Evolutionary conservation across 2,113 vertebrate species (phyloP).

Genomic region (Phylloscopus whistleri): DNA sequence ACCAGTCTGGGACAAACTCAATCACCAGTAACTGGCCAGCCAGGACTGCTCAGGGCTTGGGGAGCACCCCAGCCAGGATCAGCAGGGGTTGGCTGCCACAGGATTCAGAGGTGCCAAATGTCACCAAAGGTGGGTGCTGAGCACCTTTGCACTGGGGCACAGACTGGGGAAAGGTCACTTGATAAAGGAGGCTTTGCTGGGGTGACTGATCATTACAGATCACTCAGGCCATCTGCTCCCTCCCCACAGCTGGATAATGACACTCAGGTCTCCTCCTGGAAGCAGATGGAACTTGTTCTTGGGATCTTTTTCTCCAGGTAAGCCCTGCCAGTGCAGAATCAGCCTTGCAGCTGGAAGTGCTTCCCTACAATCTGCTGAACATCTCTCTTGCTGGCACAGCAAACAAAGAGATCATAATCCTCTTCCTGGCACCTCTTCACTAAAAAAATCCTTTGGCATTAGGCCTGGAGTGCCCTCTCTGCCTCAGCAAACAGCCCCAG

Average conservation of each 20-base stretch:
- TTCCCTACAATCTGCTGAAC: background rate
- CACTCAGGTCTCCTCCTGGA: background rate
- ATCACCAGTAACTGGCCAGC: background rate
- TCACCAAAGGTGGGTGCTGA: background rate
- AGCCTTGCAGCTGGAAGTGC: background rate
- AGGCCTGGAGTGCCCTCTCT: background rate
- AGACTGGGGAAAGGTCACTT: background rate
- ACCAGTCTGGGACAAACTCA: background rate
- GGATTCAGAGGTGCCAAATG: background rate
- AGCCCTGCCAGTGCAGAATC: background rate
- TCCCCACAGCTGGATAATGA: background rate
- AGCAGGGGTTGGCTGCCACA: background rate
- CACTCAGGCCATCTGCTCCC: background rate
- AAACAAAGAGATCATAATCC: background rate
- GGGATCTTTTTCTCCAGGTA: background rate
- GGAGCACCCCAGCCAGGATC: background rate
- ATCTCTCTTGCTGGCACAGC: background rate
- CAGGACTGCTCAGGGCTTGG: background rate
- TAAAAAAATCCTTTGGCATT: background rate
- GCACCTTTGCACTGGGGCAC: background rate
- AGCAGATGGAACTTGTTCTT: rapidly evolving
- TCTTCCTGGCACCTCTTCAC: background rate
- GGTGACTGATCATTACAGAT: background rate
- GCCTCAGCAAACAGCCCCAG: background rate
- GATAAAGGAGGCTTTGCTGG: background rate